phyloP scores from a whole-genome alignment of 2,797 vertebrate genomes.

The Catharus ustulatus region DNA sequence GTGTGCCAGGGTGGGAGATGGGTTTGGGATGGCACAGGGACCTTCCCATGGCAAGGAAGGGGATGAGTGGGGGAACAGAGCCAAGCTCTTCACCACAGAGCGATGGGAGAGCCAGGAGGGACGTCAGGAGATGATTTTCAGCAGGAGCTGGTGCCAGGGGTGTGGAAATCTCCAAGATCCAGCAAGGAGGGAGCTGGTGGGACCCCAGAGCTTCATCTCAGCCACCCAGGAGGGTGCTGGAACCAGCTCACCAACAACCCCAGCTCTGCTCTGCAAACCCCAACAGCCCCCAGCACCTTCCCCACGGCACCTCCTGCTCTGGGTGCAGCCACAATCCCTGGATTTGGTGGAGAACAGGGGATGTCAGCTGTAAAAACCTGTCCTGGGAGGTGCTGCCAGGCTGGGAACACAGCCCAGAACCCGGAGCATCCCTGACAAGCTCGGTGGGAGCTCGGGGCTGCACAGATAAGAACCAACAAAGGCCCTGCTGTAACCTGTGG shows the following conservation, averaged over 20 bases:
- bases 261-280: not conserved
- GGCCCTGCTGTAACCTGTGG: not conserved
- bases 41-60: not conserved
- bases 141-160: not conserved
- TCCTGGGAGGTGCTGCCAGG: not conserved
- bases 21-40: not conserved
- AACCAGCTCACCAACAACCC: not conserved
- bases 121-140: not conserved
- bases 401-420: not conserved
- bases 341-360: not conserved
- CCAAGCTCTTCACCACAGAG: not conserved
- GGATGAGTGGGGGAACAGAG: not conserved
- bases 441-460: not conserved
- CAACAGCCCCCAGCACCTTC: fast-evolving
- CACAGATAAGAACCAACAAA: slow-evolving; percentile 16
- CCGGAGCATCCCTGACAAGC: not conserved
- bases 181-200: fast-evolving
- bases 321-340: fast-evolving
- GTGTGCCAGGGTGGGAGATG: not conserved
- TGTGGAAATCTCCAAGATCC: too few relatives aligned
- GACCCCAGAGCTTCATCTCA: not conserved
- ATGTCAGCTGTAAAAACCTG: not conserved
- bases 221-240: not conserved
- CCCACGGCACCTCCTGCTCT: fast-evolving
- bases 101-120: not conserved